Evolutionary conservation across 2,888 invertebrate species (phyloP).

Genomic region (Amaurobius ferox): DNA sequence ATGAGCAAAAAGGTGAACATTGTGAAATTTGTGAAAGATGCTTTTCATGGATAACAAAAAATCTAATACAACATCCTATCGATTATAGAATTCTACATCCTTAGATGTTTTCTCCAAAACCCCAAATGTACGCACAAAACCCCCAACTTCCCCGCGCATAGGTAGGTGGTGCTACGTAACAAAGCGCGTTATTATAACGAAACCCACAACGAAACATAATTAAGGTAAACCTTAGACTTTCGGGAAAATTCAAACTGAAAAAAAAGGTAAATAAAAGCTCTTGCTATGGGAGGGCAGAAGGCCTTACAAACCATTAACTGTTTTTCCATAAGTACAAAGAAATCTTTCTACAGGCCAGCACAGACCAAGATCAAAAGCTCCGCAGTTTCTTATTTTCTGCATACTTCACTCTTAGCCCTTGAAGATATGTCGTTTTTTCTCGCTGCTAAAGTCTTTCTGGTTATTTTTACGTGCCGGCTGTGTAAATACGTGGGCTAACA

Average conservation of each 20-base stretch:
- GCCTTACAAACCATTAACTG: constrained; percentile 52
- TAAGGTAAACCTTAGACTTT: constrained; percentile 28
- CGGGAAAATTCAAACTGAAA: not conserved
- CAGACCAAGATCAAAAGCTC: constrained; percentile 28
- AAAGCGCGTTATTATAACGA: constrained; percentile 18
- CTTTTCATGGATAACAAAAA: too few species aligned
- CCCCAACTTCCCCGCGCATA: too few species aligned
- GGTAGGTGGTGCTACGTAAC: constrained; percentile 42
- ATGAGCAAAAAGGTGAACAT: too few species aligned
- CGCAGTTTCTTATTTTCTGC: constrained; percentile 29
- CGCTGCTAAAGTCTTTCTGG: constrained; percentile 2
- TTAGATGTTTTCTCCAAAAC: too few species aligned
- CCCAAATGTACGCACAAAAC: too few species aligned
- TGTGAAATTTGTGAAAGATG: too few species aligned
- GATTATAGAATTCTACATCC: too few species aligned
- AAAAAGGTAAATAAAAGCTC: constrained; percentile 10
- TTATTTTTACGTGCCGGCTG: constrained; percentile 28
- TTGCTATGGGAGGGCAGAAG: constrained; percentile 46
- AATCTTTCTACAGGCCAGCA: constrained; percentile 44
- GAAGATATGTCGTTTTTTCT: constrained; percentile 45
- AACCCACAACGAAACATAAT: constrained; percentile 49
- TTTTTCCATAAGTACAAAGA: constrained; percentile 55
- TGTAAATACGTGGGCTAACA: constrained; percentile 59
- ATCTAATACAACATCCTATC: too few species aligned
- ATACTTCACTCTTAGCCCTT: constrained; percentile 33